Base-by-base conservation (phyloP, 2,888 invertebrate genomes). In the Sesamia inferens region DNA sequence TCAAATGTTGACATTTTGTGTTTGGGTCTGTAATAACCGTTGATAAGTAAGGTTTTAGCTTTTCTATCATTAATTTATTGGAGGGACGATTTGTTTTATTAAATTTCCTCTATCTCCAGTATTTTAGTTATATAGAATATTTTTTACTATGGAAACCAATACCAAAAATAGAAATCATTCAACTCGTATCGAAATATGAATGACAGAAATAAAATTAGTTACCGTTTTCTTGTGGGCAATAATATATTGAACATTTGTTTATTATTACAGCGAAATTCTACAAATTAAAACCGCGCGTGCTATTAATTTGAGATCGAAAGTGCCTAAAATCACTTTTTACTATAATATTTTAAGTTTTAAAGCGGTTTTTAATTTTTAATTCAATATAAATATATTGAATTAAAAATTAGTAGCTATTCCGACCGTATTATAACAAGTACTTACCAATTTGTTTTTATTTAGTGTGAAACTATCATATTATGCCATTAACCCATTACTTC, bases 1-100 rank as follows among this genome's bases (percentile, higher is more conserved):
- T 88, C 83, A 79, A 86, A 87, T 81, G 88, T 87, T 88, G 77
- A 78, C 80, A 83, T 88, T 86, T 79, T 81, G 68, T 77, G 80
- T 69, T 84, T 77, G 77, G 31, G 66, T 82, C 81, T 68, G 64
- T 82, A 76, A 78, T 71, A 57, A n/a, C 73, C 55, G 10, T 72
- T 31, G 39, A 44, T 42, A 22, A 77, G 57, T 58, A 73, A 58
- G 13, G 55, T 68, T 73, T 51, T 10, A 55, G 39, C 59, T 62
- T 75, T 75, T 59, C 2, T 14, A 24, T 7, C 31, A 48, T 48
- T 48, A 8, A 31, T 48, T 48, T 48, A 4, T 47, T 19, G 22
- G 16, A 69, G 14, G 6, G 14, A 54, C 8, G 48, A 22, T 58
- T 68, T 47, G 4, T 19, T 6, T 65, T 22, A 14, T 22, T 22